Evolutionary conservation across 2,888 invertebrate genomes (phyloP).

Genomic region (Boloria selene): DNA sequence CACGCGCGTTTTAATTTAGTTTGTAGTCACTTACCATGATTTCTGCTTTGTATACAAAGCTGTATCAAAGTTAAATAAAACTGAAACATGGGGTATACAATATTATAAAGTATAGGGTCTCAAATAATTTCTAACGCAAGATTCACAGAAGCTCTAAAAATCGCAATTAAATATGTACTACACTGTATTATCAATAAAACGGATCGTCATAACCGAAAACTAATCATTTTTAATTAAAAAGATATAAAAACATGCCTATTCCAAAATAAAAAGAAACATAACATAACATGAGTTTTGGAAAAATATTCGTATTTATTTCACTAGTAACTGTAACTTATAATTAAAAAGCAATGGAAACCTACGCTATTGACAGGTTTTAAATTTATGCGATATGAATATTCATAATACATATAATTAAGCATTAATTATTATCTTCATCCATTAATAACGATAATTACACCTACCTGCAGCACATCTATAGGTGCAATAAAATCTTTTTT

Average conservation of each 20-base stretch:
- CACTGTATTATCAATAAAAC: no score
- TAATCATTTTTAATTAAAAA: no score
- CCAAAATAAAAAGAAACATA: no score
- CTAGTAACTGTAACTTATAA: constrained; percentile 6
- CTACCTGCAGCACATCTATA: neutral
- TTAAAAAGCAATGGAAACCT: constrained; percentile 9
- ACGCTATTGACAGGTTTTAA: constrained; percentile 6
- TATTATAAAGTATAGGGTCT: no score
- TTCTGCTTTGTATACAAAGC: neutral
- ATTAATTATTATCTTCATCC: constrained; percentile 15
- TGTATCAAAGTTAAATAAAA: neutral
- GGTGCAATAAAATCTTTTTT: no score
- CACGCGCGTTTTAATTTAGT: neutral
- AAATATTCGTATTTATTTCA: no score
- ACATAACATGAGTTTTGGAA: no score
- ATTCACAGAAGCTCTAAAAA: no score
- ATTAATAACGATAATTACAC: constrained; percentile 8
- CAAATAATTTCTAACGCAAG: no score
- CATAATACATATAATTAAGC: constrained; percentile 19
- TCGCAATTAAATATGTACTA: no score
- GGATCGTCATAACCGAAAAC: no score
- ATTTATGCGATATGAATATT: constrained; percentile 16
- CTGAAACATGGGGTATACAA: neutral
- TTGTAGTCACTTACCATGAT: neutral
- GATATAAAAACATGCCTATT: no score